Percentiles rank a stretch among this genome's conserved stretches.
Conservation (phyloP, 2,888 invertebrate species). For the Bombyx huttoni region DNA sequence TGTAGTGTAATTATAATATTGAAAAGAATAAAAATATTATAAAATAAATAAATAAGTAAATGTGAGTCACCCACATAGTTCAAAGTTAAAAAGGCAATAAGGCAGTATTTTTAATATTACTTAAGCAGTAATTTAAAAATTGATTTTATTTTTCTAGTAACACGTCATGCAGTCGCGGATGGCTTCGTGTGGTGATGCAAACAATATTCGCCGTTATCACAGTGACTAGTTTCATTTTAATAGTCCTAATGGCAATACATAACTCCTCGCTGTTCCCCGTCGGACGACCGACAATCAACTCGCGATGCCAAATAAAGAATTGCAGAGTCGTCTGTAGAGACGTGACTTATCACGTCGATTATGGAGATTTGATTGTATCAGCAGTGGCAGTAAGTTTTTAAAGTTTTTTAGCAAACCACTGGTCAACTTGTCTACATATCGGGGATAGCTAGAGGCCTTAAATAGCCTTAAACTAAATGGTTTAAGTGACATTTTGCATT, state of each 20-base stretch:
- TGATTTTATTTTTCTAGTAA: conserved; percentile 23
- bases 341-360: conserved; percentile 22
- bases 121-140: background rate
- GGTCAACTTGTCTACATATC: too few relatives aligned
- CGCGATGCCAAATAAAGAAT: conserved; percentile 18
- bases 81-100: too few relatives aligned
- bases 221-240: conserved; percentile 45
- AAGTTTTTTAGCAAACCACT: background rate
- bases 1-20: too few relatives aligned
- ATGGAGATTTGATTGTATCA: conserved; percentile 29
- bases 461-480: too few relatives aligned
- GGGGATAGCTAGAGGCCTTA: too few relatives aligned
- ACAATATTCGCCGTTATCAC: conserved; percentile 41
- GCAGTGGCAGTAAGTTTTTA: conserved; percentile 28
- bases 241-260: conserved; percentile 35
- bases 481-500: too few relatives aligned
- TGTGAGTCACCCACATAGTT: too few relatives aligned
- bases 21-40: too few relatives aligned
- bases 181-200: conserved; percentile 44
- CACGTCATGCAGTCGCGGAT: conserved; percentile 47
- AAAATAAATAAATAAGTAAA: too few relatives aligned
- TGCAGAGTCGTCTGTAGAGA: conserved; percentile 38
- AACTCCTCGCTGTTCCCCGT: conserved; percentile 3
- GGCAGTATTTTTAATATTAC: too few relatives aligned
- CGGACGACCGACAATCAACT: background rate